Evolutionary conservation across 2,113 vertebrate species (phyloP).

Genomic region (Corythornis cristatus): DNA sequence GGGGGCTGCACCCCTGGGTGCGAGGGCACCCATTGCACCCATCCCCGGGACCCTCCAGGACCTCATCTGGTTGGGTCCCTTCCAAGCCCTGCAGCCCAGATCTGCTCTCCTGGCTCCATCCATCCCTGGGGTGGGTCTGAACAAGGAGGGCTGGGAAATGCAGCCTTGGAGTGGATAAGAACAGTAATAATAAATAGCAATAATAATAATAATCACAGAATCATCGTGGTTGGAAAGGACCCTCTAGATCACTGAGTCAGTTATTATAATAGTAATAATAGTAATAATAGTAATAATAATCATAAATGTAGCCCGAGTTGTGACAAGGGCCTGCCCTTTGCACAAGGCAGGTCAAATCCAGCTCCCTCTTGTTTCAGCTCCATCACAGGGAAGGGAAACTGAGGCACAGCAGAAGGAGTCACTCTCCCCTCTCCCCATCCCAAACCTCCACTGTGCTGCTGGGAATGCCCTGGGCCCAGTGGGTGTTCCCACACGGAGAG

Average conservation of each 20-base stretch:
- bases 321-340: neutral
- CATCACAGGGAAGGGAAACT: neutral
- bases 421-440: too few relatives aligned
- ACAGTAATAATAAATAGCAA: too few relatives aligned
- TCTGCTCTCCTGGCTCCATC: accelerated
- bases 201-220: too few relatives aligned
- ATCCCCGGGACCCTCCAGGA: neutral
- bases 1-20: neutral
- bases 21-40: neutral
- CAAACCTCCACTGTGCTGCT: accelerated
- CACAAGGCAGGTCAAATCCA: neutral
- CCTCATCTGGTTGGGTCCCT: accelerated
- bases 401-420: accelerated
- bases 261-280: too few relatives aligned
- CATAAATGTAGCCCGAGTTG: neutral
- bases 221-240: too few relatives aligned
- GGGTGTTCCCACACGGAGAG: accelerated
- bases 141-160: too few relatives aligned
- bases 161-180: too few relatives aligned
- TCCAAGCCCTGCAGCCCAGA: neutral
- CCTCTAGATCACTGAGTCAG: neutral
- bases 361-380: neutral
- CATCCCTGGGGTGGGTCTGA: too few relatives aligned
- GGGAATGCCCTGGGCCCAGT: accelerated
- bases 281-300: too few relatives aligned